These are phyloP conservation scores for Palythoa grandis DNA, from an alignment of 92 coral and sea anemone genomes.

Conservation along the genomic window DNA sequence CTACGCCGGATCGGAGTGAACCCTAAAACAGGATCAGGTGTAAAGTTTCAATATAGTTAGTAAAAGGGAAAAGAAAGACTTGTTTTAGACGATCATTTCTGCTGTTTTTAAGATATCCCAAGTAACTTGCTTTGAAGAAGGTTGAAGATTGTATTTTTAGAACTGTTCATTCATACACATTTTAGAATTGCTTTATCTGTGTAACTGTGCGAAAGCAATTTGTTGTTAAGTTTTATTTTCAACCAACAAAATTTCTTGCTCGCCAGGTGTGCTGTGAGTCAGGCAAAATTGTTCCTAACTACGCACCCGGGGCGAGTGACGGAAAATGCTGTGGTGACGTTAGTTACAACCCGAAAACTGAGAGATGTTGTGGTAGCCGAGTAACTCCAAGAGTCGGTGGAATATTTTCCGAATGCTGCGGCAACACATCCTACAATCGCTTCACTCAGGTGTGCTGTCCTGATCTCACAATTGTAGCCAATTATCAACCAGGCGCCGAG, in stretches of 20 bases:
- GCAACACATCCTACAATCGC: conserved; percentile 40
- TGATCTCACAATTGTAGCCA: conserved; percentile 23
- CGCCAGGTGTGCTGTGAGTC: conserved; percentile 31
- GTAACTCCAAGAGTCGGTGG: conserved; percentile 24
- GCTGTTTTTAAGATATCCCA: too few species aligned
- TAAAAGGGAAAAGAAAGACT: too few species aligned
- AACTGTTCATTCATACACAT: too few species aligned
- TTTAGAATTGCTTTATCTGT: not conserved
- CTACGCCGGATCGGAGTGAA: too few species aligned
- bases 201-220: not conserved
- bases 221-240: not conserved
- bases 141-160: too few species aligned
- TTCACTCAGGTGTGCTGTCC: conserved; percentile 46
- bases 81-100: too few species aligned
- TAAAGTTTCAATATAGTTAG: too few species aligned
- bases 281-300: not conserved
- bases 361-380: conserved; percentile 43
- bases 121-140: too few species aligned
- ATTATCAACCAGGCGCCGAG: conserved; percentile 31
- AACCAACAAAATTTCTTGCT: not conserved
- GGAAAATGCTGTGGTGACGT: conserved; percentile 43
- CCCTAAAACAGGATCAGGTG: too few species aligned
- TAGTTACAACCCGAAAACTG: conserved; percentile 29
- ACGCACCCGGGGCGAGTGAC: conserved; percentile 8
- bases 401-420: conserved; percentile 45